Base-by-base conservation (phyloP, 2,113 vertebrate species). In the Syrrhaptes paradoxus region DNA sequence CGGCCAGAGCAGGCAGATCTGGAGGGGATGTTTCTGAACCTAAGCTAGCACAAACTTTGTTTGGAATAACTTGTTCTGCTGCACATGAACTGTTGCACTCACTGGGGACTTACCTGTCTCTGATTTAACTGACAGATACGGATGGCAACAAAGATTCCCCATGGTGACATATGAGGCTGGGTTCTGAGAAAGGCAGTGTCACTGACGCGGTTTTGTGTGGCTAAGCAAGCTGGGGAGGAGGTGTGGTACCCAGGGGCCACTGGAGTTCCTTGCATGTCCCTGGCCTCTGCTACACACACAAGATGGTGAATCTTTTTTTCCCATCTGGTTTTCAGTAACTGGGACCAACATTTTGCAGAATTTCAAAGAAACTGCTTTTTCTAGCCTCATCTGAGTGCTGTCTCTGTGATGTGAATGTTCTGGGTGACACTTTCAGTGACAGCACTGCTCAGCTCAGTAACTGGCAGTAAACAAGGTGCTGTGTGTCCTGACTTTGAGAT, bases 21-120 rank as follows among this genome's bases (percentile, higher is more conserved):
- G 45, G 51, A 78, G 77, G 38, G 81, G 54, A 72, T 2, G 1
- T 79, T 93, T 72, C 74, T 65, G 65, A 72, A 46, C 11, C 7
- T 1, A 48, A 36, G 55, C 22, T 55, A 46, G 71, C 65, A 81
- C 55, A 67, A 89, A 58, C 25, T 86, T 61, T 25, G 7, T 54
- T 59, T 58, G 57, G 22, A 81, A 55, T 55, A 24, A 67, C 25
- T 61, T 58, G 18, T 72, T 63, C 76, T 52, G 49, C 80, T 67
- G 52, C 6, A 0, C 3, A 5, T 51, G 43, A 34, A 32, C 22
- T 0, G 0, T 29, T 48, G 58, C 13, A 10, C 48, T 75, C 80
- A 15, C 31, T 41, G 45, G 34, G 38, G 61, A 43, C 29, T 71
- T 9, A 72, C 70, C 48, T 71, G 66, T 57, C 71, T 89, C 59